Conservation (phyloP, 2,113 vertebrate genomes). For the Maccullochella peelii region DNA sequence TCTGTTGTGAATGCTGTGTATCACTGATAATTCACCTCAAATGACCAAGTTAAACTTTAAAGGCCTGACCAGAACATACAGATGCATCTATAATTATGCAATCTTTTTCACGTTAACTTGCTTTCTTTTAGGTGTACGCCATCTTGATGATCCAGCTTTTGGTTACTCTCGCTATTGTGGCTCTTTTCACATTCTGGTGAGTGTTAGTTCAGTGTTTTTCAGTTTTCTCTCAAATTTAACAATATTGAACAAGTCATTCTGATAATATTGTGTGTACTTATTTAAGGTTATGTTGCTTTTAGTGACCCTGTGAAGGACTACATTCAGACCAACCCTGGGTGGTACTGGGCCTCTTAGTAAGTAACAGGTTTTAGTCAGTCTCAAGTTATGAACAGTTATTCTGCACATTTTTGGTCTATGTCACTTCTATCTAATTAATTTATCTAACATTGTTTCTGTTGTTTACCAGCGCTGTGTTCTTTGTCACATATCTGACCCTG, state of each 20-base stretch:
- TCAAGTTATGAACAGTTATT: background rate
- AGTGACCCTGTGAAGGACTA: conserved; percentile 91
- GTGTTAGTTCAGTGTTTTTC: conserved; percentile 41
- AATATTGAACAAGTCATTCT: background rate
- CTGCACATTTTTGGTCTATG: background rate
- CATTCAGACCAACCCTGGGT: conserved; percentile 90
- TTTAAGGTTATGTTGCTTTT: conserved; percentile 29
- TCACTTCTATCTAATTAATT: background rate
- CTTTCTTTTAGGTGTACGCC: conserved; percentile 87
- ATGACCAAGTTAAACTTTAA: conserved; percentile 2
- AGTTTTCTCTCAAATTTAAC: conserved; percentile 30
- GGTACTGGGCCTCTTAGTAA: conserved; percentile 98
- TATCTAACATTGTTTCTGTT: conserved; percentile 31
- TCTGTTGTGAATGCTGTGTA: background rate
- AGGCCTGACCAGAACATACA: background rate
- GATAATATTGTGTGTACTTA: background rate
- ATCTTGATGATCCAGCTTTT: conserved; percentile 92
- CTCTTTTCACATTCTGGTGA: conserved; percentile 95
- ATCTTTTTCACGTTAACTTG: background rate
- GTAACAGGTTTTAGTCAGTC: conserved; percentile 67
- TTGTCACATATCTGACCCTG: conserved; percentile 92
- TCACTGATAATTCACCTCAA: background rate
- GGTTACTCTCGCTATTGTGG: conserved; percentile 89
- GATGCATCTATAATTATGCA: background rate
- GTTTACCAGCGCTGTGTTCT: conserved; percentile 89